Conservation (phyloP, 2,113 vertebrate species). For the Nycticryphes semicollaris region DNA sequence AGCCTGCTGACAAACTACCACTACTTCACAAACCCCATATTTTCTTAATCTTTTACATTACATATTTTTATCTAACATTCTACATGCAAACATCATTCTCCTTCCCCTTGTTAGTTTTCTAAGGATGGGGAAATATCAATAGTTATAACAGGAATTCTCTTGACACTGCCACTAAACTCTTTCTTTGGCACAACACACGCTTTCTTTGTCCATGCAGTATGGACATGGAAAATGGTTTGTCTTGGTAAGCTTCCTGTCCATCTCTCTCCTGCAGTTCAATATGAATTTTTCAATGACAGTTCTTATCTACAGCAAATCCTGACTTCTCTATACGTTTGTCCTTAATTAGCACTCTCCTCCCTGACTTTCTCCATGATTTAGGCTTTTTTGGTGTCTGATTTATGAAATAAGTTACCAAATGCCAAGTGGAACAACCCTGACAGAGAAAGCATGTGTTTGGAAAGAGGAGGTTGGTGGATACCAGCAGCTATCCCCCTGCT, state of each 20-base stretch:
- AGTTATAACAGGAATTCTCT: background rate
- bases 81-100: accelerated
- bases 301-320: background rate
- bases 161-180: background rate
- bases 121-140: background rate
- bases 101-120: background rate
- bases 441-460: background rate
- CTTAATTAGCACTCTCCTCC: background rate
- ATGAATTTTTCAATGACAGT: background rate
- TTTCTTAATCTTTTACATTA: background rate
- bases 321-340: background rate
- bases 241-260: background rate
- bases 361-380: background rate
- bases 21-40: background rate
- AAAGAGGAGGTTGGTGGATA: background rate
- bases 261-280: background rate
- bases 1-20: background rate
- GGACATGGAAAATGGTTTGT: background rate
- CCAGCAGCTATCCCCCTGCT: background rate
- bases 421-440: background rate
- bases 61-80: background rate
- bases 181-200: accelerated
- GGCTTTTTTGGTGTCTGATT: background rate
- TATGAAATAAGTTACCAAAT: background rate
- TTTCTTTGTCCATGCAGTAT: background rate